Base-by-base conservation (phyloP, 2,113 vertebrate species). In the Aptenodytes patagonicus region DNA sequence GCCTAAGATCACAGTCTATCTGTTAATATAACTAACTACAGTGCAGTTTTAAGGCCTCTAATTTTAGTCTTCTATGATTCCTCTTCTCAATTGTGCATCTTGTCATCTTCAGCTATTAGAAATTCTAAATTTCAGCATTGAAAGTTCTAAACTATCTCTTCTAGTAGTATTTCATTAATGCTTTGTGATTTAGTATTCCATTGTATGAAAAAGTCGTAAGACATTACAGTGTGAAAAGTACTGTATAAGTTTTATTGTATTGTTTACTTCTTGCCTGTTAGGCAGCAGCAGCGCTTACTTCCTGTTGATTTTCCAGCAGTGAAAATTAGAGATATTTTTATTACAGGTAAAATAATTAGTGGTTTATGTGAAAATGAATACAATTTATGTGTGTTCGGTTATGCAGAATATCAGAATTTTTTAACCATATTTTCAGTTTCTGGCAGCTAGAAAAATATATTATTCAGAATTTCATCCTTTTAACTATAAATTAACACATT, bases 321-420 rank as follows among this genome's bases (percentile, higher is more conserved):
- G 93, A 97, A 98, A 97, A 98, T 96, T 82, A 97, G 87, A 96
- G 91, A 89, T 92, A 81, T 83, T 97, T 97, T 98, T 95, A 84
- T 96, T 95, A 64, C 57, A 91, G 93, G 79, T 97, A 86, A 97
- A 97, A 97, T 97, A 98, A 98, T 97, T 95, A 96, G 52, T 54
- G 64, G 25, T 64, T 97, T 97, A 95, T 31, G 58, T 83, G 24
- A 72, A 92, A 95, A 78, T 24, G 19, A 96, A 90, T 91, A 66
- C 28, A 70, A 71, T 95, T 96, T 96, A n/a, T 81, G 6, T 90
- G 22, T 86, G 36, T 57, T 90, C 16, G 7, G 61, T 96, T 77
- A 93, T 61, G 89, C 40, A 87, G 66, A 77, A 58, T 92, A 93
- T 98, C 92, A 95, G 70, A 46, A n/a, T 81, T 93, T 80, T 80